Percentiles rank a stretch among this genome's conserved stretches.
These are phyloP conservation scores for Spinus olivaceus DNA, from an alignment of 2,797 vertebrate species.

Conservation along the genomic window DNA sequence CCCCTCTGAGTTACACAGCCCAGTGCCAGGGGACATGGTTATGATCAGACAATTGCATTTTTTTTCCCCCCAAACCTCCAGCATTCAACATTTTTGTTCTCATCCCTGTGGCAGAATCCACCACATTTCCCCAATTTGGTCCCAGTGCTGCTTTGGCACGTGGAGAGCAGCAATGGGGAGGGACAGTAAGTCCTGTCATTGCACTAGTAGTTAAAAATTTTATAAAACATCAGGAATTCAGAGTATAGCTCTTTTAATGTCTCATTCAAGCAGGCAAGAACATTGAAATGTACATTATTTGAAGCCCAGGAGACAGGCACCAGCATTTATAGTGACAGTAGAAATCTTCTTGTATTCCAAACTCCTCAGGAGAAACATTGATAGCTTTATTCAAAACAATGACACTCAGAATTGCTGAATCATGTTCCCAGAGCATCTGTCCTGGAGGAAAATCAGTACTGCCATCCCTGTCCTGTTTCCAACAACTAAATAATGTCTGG, in stretches of 20 bases:
- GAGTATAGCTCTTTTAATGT: not conserved
- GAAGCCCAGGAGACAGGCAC: not conserved
- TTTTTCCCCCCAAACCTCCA: not conserved
- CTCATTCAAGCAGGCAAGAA: constrained; percentile 9
- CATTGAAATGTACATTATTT: not conserved
- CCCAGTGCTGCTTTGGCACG: not conserved
- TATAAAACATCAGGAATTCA: not conserved
- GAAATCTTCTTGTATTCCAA: constrained; percentile 15
- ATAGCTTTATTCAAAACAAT: constrained; percentile 26
- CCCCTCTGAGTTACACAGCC: not conserved
- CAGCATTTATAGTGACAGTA: constrained; percentile 11
- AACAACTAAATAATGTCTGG: not conserved
- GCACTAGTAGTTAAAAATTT: not conserved
- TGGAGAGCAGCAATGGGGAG: not conserved
- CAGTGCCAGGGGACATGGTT: not conserved
- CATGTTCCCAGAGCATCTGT: not conserved
- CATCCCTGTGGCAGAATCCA: not conserved
- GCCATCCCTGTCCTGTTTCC: not conserved
- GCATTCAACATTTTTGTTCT: not conserved
- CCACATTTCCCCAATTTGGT: not conserved
- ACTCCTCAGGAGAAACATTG: constrained; percentile 1
- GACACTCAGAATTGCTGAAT: not conserved
- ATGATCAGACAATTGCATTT: not conserved
- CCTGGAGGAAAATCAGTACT: not conserved
- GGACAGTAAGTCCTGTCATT: fast-evolving